Evolutionary conservation across 2,113 vertebrate genomes (phyloP).

Genomic region (Illadopsis cleaveri): DNA sequence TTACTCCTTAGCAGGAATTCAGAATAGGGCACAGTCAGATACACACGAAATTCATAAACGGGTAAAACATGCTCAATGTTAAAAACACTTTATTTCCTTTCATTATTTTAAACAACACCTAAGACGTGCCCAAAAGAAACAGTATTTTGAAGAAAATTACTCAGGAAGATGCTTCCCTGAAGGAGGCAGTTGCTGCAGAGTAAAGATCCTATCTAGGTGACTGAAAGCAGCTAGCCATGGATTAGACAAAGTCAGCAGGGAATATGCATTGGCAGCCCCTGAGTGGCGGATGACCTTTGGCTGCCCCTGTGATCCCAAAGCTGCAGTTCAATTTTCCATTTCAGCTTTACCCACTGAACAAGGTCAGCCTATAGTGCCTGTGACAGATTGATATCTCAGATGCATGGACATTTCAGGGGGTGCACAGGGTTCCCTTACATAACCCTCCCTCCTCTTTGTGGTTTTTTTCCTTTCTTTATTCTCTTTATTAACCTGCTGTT

Average conservation of each 20-base stretch:
- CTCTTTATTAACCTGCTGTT: neutral
- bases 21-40: neutral
- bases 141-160: neutral
- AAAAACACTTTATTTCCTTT: neutral
- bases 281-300: neutral
- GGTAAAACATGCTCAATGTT: neutral
- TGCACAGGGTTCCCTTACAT: neutral
- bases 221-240: neutral
- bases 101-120: neutral
- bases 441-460: neutral
- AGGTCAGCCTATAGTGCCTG: neutral
- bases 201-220: neutral
- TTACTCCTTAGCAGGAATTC: neutral
- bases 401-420: neutral
- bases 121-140: neutral
- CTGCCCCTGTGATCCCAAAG: neutral
- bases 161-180: neutral
- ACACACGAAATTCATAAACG: neutral
- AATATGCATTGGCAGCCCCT: neutral
- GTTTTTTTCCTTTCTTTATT: neutral
- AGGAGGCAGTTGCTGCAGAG: neutral
- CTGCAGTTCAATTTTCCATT: constrained; percentile 43
- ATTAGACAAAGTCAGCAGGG: neutral
- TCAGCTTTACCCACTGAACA: constrained; percentile 22
- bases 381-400: neutral